A percentile compares a stretch with the other conserved stretches of the same genome.
phyloP scores from a whole-genome alignment of 2,888 invertebrate species.

The Anarsia innoxiella region DNA sequence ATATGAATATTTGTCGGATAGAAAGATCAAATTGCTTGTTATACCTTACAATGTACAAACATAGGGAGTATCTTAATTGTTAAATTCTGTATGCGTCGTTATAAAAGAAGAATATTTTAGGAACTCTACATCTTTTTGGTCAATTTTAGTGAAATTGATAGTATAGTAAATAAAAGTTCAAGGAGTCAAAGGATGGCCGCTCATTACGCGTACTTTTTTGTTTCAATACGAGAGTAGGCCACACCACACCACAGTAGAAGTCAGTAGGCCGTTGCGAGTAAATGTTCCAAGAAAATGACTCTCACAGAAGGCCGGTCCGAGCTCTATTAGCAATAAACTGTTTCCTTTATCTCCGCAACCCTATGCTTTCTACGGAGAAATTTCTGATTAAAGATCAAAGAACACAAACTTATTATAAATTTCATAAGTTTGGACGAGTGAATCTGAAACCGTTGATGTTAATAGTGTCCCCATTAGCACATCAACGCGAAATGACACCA shows the following conservation, averaged over 20 bases:
- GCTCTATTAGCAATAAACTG: conserved; percentile 18
- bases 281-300: conserved; percentile 29
- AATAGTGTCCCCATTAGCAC: conserved; percentile 3
- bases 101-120: too few relatives aligned
- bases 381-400: conserved; percentile 6
- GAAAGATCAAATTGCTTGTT: conserved; percentile 13
- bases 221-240: too few relatives aligned
- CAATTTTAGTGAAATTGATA: too few relatives aligned
- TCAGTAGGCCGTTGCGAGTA: conserved; percentile 27
- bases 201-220: too few relatives aligned
- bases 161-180: too few relatives aligned
- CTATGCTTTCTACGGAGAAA: conserved; percentile 8
- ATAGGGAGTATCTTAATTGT: too few relatives aligned
- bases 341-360: conserved; percentile 18
- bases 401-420: conserved; percentile 1
- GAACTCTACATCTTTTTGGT: too few relatives aligned
- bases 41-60: conserved; percentile 19
- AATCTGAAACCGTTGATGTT: too few relatives aligned
- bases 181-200: too few relatives aligned
- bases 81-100: too few relatives aligned
- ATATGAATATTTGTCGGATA: conserved; percentile 35
- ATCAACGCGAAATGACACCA: conserved; percentile 11
- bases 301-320: conserved; percentile 32
- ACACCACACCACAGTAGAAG: conserved; percentile 24
- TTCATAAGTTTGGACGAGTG: too few relatives aligned